Evolutionary conservation across 37 sponge, comb jelly and placozoan species (phyloP), one percentile per base, ranked within the genome.

Genomic region (Spongia lamella): DNA sequence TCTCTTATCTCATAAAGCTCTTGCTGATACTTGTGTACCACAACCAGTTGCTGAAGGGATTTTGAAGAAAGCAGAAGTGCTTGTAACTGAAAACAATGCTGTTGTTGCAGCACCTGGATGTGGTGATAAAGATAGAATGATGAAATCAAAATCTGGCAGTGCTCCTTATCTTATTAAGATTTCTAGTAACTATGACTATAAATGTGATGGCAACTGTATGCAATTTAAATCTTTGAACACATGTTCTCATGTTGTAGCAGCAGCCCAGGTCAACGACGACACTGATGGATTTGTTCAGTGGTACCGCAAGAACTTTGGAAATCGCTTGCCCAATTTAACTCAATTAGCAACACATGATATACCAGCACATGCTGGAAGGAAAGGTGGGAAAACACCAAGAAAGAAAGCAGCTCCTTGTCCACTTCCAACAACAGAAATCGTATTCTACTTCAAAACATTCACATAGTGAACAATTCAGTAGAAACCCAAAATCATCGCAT

Each of bases 181-280:
- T 0, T n/a, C 25, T 31, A 19, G 39, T 37, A 38, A 56, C 33
- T 26, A 13, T 38, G 25, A 76, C 7, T 79, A 59, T 31, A 21
- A 54, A 36, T 79, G 80, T 68, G 58, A 53, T 68, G 80, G 57
- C 19, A 53, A 38, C 33, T 79, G 80, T 50, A 35, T 57, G 17
- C 69, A 68, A 26, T 68, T 39, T 32, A 56, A 69, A 38, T 68
- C 70, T 27, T 20, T 69, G 7, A 21, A 25, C 9, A 68, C 68
- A 20, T 79, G 80, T 63, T 57, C 69, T 22, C 80, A 79, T 40
- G 61, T 56, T 37, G 69, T 79, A 30, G 80, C 80, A 36, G 70
- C 56, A 51, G 69, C 69, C 17, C 27, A 53, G 16, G 13, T 32
- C 36, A 68, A 59, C 68, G 69, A 50, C 9, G 70, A 69, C 25